Conservation (phyloP, 2,888 invertebrate species). For the Macroteleia sp. region DNA sequence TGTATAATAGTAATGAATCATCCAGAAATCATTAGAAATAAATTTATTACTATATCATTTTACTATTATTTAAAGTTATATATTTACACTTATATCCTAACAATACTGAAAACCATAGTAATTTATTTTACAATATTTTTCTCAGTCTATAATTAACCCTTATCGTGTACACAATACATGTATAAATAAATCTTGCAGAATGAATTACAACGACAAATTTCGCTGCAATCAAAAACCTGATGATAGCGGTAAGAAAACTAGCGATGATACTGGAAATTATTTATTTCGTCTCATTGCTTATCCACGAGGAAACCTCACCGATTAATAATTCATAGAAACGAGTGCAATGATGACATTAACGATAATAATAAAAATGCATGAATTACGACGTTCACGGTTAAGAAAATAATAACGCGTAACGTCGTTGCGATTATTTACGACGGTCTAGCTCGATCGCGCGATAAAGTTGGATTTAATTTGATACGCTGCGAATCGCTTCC, state of each 20-base stretch:
- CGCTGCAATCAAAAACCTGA: not conserved
- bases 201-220: not conserved
- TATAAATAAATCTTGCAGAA: not conserved
- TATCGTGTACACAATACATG: too few species aligned
- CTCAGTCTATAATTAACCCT: too few species aligned
- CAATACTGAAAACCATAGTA: too few species aligned
- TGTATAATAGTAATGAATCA: too few species aligned
- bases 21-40: too few species aligned
- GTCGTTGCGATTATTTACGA: conserved; percentile 43
- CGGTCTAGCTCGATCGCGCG: conserved; percentile 25
- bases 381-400: conserved; percentile 25
- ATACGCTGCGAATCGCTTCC: conserved; percentile 28
- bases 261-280: not conserved
- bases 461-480: conserved; percentile 51
- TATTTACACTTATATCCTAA: too few species aligned
- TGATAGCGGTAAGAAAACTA: not conserved
- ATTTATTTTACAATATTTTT: too few species aligned
- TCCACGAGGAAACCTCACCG: not conserved
- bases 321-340: conserved; percentile 44
- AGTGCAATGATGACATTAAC: conserved; percentile 54
- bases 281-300: not conserved
- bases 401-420: conserved; percentile 48
- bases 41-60: too few species aligned
- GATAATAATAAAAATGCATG: conserved; percentile 47
- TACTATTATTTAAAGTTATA: too few species aligned